Evolutionary conservation across 2,888 invertebrate species (phyloP).

Genomic region (Ophion costatus): DNA sequence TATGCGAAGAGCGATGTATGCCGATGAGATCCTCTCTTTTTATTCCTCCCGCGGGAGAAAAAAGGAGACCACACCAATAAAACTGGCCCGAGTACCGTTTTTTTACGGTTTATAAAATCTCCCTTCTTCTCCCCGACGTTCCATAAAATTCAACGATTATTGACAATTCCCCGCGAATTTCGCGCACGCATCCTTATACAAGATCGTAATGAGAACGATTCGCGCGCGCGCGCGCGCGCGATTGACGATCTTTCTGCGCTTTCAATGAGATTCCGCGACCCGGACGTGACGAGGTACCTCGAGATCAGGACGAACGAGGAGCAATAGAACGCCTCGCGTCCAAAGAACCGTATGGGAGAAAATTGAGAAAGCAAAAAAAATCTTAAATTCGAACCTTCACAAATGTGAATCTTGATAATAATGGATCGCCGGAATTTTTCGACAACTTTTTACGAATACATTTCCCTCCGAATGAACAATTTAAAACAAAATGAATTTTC

Average conservation of each 20-base stretch:
- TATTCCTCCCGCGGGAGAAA: constrained; percentile 26
- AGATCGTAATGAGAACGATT: constrained; percentile 5
- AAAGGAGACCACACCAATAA: constrained; percentile 49
- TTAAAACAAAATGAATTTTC: no score
- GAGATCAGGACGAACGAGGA: no score
- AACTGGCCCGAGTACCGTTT: constrained; percentile 45
- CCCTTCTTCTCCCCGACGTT: background rate
- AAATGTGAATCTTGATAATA: no score
- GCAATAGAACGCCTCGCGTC: no score
- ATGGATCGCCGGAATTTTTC: no score
- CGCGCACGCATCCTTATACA: constrained; percentile 8
- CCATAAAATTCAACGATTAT: constrained; percentile 41
- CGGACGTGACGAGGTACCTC: no score
- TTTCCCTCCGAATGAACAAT: no score
- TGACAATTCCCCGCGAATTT: constrained; percentile 30
- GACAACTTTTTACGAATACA: no score
- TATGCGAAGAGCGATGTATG: background rate
- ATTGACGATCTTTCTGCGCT: background rate
- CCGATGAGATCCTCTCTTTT: constrained; percentile 23
- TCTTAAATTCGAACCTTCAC: no score
- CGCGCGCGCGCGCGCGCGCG: background rate
- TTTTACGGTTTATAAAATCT: constrained; percentile 27
- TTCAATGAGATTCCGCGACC: background rate
- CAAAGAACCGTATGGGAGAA: no score
- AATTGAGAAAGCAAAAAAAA: no score